These are phyloP conservation scores for Sacculina carcini DNA, from an alignment of 2,888 invertebrate species.

Conservation along the genomic window DNA sequence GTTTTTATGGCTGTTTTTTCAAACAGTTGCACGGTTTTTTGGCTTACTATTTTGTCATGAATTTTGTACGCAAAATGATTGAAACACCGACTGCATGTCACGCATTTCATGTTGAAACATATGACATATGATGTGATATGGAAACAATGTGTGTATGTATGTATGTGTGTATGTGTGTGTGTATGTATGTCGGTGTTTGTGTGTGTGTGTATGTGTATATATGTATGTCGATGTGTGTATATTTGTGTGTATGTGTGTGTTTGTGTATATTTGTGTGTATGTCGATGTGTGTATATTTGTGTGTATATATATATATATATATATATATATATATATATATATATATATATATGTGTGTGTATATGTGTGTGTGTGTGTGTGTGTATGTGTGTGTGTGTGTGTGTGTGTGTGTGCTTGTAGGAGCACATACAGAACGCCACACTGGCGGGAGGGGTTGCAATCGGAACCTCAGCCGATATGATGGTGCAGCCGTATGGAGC, in stretches of 20 bases:
- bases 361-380: background rate
- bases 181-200: background rate
- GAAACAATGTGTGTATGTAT: background rate
- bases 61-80: too few relatives aligned
- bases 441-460: slow-evolving; percentile 62
- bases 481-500: slow-evolving; percentile 60
- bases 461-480: slow-evolving; percentile 57
- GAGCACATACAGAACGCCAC: slow-evolving; percentile 81
- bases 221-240: background rate
- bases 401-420: slow-evolving; percentile 15
- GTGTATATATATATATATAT: background rate
- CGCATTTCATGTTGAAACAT: too few relatives aligned
- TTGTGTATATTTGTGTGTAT: background rate
- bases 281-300: too few relatives aligned
- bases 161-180: background rate
- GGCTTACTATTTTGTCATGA: too few relatives aligned
- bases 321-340: background rate
- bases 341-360: background rate
- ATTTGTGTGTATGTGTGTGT: background rate
- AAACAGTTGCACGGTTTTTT: too few relatives aligned
- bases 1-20: too few relatives aligned
- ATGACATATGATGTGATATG: too few relatives aligned
- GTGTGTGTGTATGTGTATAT: background rate
- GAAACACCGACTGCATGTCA: too few relatives aligned
- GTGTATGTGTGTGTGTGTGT: background rate